Evolutionary conservation across 2,797 vertebrate genomes (phyloP).

Genomic region (Acridotheres tristis): DNA sequence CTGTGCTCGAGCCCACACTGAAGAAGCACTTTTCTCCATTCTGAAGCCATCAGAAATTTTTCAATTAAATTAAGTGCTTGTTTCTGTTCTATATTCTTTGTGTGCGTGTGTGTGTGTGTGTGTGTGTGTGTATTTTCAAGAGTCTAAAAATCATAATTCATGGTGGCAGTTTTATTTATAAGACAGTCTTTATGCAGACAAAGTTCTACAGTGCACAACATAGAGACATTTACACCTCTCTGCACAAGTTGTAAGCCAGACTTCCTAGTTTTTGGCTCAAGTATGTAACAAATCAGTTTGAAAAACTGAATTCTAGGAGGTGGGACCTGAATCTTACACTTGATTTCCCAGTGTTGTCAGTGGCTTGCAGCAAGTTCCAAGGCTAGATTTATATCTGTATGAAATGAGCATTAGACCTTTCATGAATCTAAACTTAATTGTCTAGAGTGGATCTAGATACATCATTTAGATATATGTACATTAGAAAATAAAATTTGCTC

Average conservation of each 20-base stretch:
- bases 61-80: not conserved
- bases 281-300: not conserved
- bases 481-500: not conserved
- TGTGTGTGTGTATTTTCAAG: not conserved
- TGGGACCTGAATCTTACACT: not conserved
- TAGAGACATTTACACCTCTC: not conserved
- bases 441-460: not conserved
- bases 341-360: not conserved
- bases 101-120: not conserved
- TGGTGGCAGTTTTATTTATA: conserved; percentile 31
- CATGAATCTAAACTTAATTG: not conserved
- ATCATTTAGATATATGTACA: not conserved
- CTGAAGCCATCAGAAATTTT: not conserved
- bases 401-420: not conserved
- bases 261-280: not conserved
- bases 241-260: not conserved
- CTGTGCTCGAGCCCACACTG: not conserved
- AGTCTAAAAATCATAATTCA: conserved; percentile 22
- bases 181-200: not conserved
- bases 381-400: not conserved
- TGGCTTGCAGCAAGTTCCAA: not conserved
- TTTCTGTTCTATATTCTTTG: conserved; percentile 15
- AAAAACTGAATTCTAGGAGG: not conserved
- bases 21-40: conserved; percentile 3
- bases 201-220: not conserved